phyloP scores from a whole-genome alignment of 2,888 invertebrate genomes.

The Aethes cnicana region DNA sequence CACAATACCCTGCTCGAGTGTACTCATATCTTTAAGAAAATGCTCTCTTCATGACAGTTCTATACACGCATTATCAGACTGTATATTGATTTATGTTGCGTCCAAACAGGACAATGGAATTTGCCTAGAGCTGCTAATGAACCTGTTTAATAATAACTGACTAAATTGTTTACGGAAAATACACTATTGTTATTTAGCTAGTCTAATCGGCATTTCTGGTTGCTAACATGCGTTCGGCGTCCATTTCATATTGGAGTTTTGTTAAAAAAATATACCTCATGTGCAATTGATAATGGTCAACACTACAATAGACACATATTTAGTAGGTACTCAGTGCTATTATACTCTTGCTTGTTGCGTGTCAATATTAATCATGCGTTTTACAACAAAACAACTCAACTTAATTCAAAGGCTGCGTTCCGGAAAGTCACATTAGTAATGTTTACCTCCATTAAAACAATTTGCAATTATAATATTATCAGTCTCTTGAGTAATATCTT shows the following conservation, averaged over 20 bases:
- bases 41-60: slow-evolving; percentile 44
- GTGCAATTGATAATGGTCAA: no score
- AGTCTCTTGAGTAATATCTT: slow-evolving; percentile 45
- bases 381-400: no score
- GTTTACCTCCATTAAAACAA: slow-evolving; percentile 10
- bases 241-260: background rate
- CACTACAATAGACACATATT: background rate
- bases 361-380: no score
- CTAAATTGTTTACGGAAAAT: slow-evolving; percentile 11
- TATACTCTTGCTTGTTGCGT: no score
- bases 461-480: slow-evolving; percentile 39
- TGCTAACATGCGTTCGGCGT: no score
- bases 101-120: slow-evolving; percentile 55
- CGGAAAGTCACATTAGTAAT: slow-evolving; percentile 10
- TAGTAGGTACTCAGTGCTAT: no score
- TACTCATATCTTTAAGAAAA: slow-evolving; percentile 45
- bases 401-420: slow-evolving; percentile 2
- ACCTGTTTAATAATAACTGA: slow-evolving; percentile 30
- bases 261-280: slow-evolving; percentile 6
- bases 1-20: no score
- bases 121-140: slow-evolving; percentile 41
- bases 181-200: no score
- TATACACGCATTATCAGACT: slow-evolving; percentile 30
- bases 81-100: slow-evolving; percentile 34
- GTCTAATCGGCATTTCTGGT: no score